Evolutionary conservation across 2,888 invertebrate genomes (phyloP), one percentile per base, ranked within the genome.

Genomic region (Rugalucina vietnamica): DNA sequence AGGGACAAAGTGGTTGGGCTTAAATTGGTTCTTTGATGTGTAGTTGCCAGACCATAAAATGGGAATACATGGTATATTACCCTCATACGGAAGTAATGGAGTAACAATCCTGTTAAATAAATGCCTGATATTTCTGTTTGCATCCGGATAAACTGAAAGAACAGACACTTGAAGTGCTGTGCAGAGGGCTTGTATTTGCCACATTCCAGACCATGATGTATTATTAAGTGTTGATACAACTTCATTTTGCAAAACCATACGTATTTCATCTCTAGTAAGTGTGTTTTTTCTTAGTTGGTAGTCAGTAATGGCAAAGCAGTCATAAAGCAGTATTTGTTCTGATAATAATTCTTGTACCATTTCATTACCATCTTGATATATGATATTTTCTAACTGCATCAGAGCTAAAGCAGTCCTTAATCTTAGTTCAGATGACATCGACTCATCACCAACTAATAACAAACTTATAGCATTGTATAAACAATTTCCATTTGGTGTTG

Each of bases 391-490:
- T 12, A 77, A 71, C 18, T 77, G 74, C n/a, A 82, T 65, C 12
- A 74, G 57, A 27, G 69, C 37, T 12, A 82, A 32, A 21, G 75
- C 78, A 36, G 70, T 77, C 36, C 82, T 50, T 18, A 82, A 50
- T 12, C 82, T 14, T 5, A 82, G 37, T 78, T 82, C 82, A 29
- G 37, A 70, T 27, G 70, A 49, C 75, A 82, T 69, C 10, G 37
- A 18, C 50, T 82, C 82, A 70, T 74, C n/a, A 10, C 82, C 78
- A 74, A 36, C 39, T 24, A 78, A 27, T 12, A 60, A 29, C 14
- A 78, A 27, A 69, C 78, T 78, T 37, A 70, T 43, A 27, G 82
- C 78, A 78, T 82, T 82, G 37, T 57, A 82, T 27, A 82, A 70
- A 49, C 82, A 82, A 32, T 78, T 78, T 36, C 82, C 78, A 78